A percentile compares a stretch with the other conserved stretches of the same genome.
Evolutionary conservation across 2,888 invertebrate species (phyloP).

Genomic region (Ptychoptera albimana): DNA sequence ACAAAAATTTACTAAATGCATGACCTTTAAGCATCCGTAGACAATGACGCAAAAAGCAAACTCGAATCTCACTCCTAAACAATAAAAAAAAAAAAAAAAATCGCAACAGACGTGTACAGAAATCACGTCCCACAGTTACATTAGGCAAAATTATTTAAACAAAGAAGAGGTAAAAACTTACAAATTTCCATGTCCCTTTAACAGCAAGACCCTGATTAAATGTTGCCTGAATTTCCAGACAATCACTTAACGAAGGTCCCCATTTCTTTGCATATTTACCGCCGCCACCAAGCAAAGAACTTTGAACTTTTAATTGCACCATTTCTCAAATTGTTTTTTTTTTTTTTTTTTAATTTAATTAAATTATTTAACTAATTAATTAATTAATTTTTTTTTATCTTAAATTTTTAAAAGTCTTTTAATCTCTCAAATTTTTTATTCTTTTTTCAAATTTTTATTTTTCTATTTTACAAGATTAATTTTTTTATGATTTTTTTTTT

Average conservation of each 20-base stretch:
- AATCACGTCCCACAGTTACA: too few species aligned
- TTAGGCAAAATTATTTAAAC: not conserved
- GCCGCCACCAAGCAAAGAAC: conserved; percentile 13
- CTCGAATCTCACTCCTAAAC: too few species aligned
- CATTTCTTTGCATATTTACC: conserved; percentile 14
- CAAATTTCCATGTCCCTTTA: conserved; percentile 18
- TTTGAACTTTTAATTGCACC: conserved; percentile 17
- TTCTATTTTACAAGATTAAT: too few species aligned
- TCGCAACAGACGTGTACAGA: too few species aligned
- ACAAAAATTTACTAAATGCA: too few species aligned
- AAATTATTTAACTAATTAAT: not conserved
- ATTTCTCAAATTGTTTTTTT: conserved; percentile 8
- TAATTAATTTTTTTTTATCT: not conserved
- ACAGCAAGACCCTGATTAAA: conserved; percentile 16
- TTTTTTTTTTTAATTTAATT: not conserved
- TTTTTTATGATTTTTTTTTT: too few species aligned
- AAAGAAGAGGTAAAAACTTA: conserved; percentile 19
- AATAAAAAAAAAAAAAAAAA: too few species aligned
- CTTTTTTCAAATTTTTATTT: too few species aligned
- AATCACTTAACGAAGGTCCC: conserved; percentile 18
- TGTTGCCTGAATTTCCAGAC: conserved; percentile 17
- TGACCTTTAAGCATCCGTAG: too few species aligned
- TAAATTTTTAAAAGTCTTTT: not conserved
- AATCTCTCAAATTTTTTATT: not conserved
- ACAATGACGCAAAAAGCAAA: too few species aligned